phyloP scores from a whole-genome alignment of 2,797 vertebrate genomes.

The Cynodonichthys magdalenae region DNA sequence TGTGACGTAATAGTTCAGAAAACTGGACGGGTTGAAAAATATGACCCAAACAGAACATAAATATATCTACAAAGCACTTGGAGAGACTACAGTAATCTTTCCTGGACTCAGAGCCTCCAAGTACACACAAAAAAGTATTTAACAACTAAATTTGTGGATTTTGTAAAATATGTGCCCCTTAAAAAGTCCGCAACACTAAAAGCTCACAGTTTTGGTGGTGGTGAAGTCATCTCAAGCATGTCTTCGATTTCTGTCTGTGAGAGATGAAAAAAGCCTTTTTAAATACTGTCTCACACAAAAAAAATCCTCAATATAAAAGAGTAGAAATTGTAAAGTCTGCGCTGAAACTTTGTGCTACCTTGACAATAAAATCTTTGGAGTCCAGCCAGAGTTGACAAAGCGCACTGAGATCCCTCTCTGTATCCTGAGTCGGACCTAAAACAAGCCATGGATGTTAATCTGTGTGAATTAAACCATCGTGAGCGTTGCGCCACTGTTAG shows the following conservation, averaged over 20 bases:
- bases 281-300: constrained; percentile 7
- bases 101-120: too few species aligned
- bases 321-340: neutral
- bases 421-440: constrained; percentile 87
- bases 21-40: too few species aligned
- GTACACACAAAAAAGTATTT: too few species aligned
- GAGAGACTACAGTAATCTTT: too few species aligned
- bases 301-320: neutral
- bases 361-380: constrained; percentile 94
- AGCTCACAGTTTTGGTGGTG: constrained; percentile 92
- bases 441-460: constrained; percentile 14
- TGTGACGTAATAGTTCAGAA: too few species aligned
- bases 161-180: too few species aligned
- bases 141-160: too few species aligned
- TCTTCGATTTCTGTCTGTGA: constrained; percentile 89
- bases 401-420: constrained; percentile 91
- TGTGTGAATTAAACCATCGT: neutral
- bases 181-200: neutral
- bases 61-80: too few species aligned
- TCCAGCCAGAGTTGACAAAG: constrained; percentile 97
- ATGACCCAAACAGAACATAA: too few species aligned
- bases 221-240: constrained; percentile 86
- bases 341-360: constrained; percentile 77
- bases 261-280: constrained; percentile 34
- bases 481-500: neutral